Conservation (phyloP, 2,113 vertebrate genomes). For the Crocuta crocuta region DNA sequence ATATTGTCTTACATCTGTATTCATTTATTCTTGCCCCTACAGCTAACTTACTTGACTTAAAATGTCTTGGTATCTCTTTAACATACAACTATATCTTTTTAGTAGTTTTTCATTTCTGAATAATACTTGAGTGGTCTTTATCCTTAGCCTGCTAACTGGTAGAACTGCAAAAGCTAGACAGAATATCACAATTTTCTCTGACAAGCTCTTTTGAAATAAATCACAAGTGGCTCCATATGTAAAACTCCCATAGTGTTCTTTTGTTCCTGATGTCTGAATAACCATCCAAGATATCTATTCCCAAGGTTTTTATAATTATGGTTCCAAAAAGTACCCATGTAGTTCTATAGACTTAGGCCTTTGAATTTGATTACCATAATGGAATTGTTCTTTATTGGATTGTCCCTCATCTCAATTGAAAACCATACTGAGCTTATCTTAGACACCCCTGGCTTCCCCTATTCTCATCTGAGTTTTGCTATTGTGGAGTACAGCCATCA, state of each 20-base stretch:
- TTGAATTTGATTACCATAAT: constrained; percentile 60
- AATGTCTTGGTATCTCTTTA: constrained; percentile 64
- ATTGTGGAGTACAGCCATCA: not conserved
- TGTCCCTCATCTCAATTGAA: constrained; percentile 42
- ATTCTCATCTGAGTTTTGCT: not conserved
- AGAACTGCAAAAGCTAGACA: constrained; percentile 50
- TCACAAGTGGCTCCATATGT: constrained; percentile 20
- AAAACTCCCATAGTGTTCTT: constrained; percentile 45
- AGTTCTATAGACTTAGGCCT: not conserved
- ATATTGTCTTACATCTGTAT: constrained; percentile 59
- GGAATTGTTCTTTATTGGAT: not conserved
- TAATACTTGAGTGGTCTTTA: constrained; percentile 67
- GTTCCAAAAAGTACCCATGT: constrained; percentile 1
- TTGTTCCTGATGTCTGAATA: constrained; percentile 45
- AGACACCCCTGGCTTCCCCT: not conserved
- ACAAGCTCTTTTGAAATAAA: constrained; percentile 56
- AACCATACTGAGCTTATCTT: constrained; percentile 28
- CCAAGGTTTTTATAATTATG: constrained; percentile 14
- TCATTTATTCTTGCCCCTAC: constrained; percentile 60
- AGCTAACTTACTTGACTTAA: constrained; percentile 65
- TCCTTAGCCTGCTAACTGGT: constrained; percentile 53
- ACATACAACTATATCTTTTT: constrained; percentile 60
- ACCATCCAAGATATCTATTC: constrained; percentile 12
- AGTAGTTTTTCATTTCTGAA: constrained; percentile 67
- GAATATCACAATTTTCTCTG: constrained; percentile 49